Evolutionary conservation across 2,888 invertebrate genomes (phyloP).

Genomic region (Rosalia funebris): DNA sequence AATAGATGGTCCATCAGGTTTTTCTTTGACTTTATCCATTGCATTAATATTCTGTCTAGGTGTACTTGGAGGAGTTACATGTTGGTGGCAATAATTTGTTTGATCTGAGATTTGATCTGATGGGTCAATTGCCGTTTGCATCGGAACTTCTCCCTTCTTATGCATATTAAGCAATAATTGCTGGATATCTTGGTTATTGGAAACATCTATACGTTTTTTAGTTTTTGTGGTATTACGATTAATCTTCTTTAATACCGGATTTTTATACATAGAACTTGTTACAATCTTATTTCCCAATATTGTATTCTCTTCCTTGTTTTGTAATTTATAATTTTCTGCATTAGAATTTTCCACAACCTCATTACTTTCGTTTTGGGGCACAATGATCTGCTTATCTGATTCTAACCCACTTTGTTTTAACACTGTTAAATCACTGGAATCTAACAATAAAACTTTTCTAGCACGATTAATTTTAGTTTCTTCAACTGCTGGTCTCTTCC

Average conservation of each 20-base stretch:
- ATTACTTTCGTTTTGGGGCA: slow-evolving; percentile 29
- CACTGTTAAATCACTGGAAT: slow-evolving; percentile 44
- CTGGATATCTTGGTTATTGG: slow-evolving; percentile 54
- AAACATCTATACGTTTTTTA: slow-evolving; percentile 40
- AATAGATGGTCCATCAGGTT: slow-evolving; percentile 72
- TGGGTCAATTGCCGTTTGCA: slow-evolving; percentile 9
- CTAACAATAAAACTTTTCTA: slow-evolving; percentile 66
- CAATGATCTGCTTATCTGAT: slow-evolving; percentile 29
- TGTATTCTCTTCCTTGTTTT: slow-evolving; percentile 43
- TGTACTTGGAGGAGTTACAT: slow-evolving; percentile 54
- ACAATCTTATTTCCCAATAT: slow-evolving; percentile 39
- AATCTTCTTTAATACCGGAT: slow-evolving; percentile 27
- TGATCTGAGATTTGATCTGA: slow-evolving; percentile 17
- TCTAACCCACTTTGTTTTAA: slow-evolving; percentile 39
- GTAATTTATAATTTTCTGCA: slow-evolving; percentile 36
- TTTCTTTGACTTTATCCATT: slow-evolving; percentile 64
- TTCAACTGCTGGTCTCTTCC: slow-evolving; percentile 79
- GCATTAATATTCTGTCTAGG: slow-evolving; percentile 61
- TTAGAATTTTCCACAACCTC: slow-evolving; percentile 26
- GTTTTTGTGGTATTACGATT: slow-evolving; percentile 37
- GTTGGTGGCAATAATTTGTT: slow-evolving; percentile 28
- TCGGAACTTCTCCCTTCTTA: slow-evolving; percentile 24
- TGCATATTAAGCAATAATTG: slow-evolving; percentile 52
- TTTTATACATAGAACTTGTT: slow-evolving; percentile 25
- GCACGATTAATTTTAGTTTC: slow-evolving; percentile 66